Evolutionary conservation across 2,888 invertebrate genomes (phyloP).

Genomic region (Cephus spinipes): DNA sequence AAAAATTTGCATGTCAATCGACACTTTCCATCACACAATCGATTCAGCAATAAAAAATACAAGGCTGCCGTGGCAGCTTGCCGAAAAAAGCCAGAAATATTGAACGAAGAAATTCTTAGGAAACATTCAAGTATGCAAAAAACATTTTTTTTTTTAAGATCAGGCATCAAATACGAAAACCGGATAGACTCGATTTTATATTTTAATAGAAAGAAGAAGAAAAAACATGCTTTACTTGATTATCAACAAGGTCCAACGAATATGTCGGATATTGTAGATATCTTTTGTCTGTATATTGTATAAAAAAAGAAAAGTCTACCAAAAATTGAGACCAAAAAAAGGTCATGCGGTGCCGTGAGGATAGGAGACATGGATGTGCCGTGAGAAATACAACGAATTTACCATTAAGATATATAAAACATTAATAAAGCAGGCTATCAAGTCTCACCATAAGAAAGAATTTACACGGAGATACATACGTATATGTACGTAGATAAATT

Average conservation of each 20-base stretch:
- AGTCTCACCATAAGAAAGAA: conserved; percentile 24
- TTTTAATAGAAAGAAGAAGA: background rate
- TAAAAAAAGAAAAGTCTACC: background rate
- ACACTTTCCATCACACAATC: background rate
- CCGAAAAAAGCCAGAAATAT: background rate
- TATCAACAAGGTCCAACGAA: background rate
- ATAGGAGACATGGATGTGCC: conserved; percentile 66
- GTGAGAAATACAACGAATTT: conserved; percentile 42
- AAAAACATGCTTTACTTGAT: background rate
- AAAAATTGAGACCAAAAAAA: conserved; percentile 17
- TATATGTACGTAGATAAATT: background rate
- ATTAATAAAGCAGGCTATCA: conserved; percentile 20
- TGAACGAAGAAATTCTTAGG: background rate
- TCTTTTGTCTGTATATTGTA: background rate
- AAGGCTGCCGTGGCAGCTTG: background rate
- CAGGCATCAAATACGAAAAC: background rate
- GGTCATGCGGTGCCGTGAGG: conserved; percentile 62
- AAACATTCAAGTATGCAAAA: background rate
- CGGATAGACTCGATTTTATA: background rate
- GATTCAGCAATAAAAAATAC: background rate
- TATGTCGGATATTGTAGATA: background rate
- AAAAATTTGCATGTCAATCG: background rate
- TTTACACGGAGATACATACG: background rate
- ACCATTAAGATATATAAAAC: conserved; percentile 14
- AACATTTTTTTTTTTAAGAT: background rate